A percentile compares a stretch with the other conserved stretches of the same genome.
These are phyloP conservation scores for Corythucha ciliata DNA, from an alignment of 2,888 invertebrate species.

Conservation along the genomic window DNA sequence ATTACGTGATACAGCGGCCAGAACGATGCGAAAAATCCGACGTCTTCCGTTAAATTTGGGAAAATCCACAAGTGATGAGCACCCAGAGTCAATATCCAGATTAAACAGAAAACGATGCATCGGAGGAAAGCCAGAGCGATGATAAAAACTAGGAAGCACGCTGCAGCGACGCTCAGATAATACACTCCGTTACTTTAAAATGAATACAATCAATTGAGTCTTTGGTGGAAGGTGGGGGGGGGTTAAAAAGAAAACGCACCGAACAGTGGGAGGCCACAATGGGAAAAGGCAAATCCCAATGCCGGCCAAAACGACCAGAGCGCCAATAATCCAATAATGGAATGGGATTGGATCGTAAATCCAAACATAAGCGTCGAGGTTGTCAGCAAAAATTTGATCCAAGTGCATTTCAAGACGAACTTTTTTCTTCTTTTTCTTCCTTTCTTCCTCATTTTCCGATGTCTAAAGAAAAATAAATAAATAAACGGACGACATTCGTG, in stretches of 20 bases:
- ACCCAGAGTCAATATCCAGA: conserved; percentile 82
- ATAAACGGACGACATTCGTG: background rate
- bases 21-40: conserved; percentile 97
- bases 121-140: conserved; percentile 82
- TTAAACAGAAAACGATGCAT: conserved; percentile 78
- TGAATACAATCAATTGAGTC: conserved; percentile 22
- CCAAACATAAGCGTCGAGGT: conserved; percentile 94
- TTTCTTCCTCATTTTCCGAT: conserved; percentile 32
- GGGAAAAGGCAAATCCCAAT: conserved; percentile 96
- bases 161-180: conserved; percentile 89
- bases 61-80: conserved; percentile 94
- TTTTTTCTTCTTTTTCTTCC: conserved; percentile 63
- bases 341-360: conserved; percentile 93
- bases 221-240: too few species aligned
- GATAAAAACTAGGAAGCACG: conserved; percentile 89
- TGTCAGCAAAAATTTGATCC: conserved; percentile 88
- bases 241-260: conserved; percentile 43
- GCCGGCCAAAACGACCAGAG: conserved; percentile 78
- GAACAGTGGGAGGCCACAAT: conserved; percentile 92
- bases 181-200: conserved; percentile 76
- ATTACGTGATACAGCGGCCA: conserved; percentile 89
- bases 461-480: background rate
- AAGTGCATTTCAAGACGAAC: conserved; percentile 95
- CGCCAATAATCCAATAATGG: conserved; percentile 90
- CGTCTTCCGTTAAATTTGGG: conserved; percentile 98